phyloP scores from a whole-genome alignment of 1,140 invertebrate genomes.

The Bradysia coprophila region DNA sequence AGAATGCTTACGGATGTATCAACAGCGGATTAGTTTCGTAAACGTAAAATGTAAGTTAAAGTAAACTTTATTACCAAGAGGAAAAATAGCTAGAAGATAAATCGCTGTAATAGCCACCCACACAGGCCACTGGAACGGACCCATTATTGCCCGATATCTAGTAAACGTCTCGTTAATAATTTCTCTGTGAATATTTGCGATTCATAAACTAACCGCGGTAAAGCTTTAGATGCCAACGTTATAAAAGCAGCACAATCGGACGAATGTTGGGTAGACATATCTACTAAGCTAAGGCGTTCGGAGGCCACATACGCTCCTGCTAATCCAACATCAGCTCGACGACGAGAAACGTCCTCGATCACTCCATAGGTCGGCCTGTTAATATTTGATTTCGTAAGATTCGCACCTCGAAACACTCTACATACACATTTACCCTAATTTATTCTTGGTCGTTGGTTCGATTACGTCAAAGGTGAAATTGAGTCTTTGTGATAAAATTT shows the following conservation, averaged over 20 bases:
- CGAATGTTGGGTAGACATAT: slow-evolving; percentile 37
- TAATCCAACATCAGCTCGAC: slow-evolving; percentile 36
- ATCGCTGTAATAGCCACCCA: slow-evolving; percentile 47
- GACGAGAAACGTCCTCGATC: slow-evolving; percentile 24
- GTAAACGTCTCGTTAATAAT: slow-evolving; percentile 8
- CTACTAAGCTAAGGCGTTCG: slow-evolving; percentile 29
- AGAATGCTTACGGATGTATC: slow-evolving; percentile 47
- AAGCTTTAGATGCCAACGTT: slow-evolving; percentile 47
- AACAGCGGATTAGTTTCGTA: too few species aligned
- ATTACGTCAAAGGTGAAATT: slow-evolving; percentile 49
- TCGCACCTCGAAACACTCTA: slow-evolving; percentile 1
- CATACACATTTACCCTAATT: slow-evolving; percentile 25
- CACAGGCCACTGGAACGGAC: slow-evolving; percentile 56
- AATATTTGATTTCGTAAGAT: slow-evolving; percentile 3
- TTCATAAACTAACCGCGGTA: slow-evolving; percentile 49
- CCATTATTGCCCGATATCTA: slow-evolving; percentile 60
- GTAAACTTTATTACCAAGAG: too few species aligned
- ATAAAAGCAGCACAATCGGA: slow-evolving; percentile 56
- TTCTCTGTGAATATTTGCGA: too few species aligned
- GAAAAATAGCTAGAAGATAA: slow-evolving; percentile 50
- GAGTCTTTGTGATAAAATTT: slow-evolving; percentile 33
- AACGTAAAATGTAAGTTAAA: too few species aligned
- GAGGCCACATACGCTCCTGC: slow-evolving; percentile 44
- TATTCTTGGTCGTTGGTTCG: slow-evolving; percentile 27
- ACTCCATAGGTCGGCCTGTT: slow-evolving; percentile 34